These are phyloP conservation scores for Coelogynopora nodosa DNA, from an alignment of 2,888 invertebrate species.

Conservation along the genomic window DNA sequence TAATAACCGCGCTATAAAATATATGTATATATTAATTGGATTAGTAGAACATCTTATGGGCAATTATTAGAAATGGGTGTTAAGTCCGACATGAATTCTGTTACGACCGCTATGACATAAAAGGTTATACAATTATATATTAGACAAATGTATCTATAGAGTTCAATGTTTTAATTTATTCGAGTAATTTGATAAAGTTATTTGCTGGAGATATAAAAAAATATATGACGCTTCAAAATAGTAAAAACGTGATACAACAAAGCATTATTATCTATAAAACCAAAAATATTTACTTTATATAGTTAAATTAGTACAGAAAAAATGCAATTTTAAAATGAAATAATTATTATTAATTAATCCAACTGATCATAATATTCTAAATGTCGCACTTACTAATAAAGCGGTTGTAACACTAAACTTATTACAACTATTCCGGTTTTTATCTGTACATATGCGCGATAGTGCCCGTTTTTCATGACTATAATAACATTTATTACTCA, in stretches of 20 bases:
- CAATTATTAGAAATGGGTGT: neutral
- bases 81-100: neutral
- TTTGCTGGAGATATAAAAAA: neutral
- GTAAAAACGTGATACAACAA: neutral
- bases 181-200: neutral
- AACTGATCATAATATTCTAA: neutral
- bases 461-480: neutral
- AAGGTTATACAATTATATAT: neutral
- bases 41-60: neutral
- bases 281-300: neutral
- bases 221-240: neutral
- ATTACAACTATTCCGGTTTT: neutral
- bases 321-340: neutral
- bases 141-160: neutral
- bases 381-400: too few relatives aligned
- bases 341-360: neutral
- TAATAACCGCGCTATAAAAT: neutral
- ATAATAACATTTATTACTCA: neutral
- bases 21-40: neutral
- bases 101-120: neutral
- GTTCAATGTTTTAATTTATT: neutral
- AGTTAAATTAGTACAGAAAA: neutral
- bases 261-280: neutral
- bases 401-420: neutral
- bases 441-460: neutral